Evolutionary conservation across 2,888 invertebrate genomes (phyloP).

Genomic region (Caenorhabditis sp.): DNA sequence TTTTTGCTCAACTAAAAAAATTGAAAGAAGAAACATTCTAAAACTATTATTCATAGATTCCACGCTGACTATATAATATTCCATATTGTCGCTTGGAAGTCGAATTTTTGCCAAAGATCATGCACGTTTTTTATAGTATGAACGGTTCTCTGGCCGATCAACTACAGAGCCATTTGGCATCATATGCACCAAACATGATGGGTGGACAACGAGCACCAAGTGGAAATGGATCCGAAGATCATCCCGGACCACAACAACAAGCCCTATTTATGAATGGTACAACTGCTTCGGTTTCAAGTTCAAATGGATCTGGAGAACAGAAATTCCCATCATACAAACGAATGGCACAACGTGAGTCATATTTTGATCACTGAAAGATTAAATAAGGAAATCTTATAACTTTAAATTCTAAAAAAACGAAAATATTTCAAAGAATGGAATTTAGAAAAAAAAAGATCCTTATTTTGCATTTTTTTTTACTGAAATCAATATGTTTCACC

Average conservation of each 20-base stretch:
- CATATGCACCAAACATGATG: constrained; percentile 25
- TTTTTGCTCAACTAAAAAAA: constrained; percentile 9
- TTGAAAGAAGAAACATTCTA: not conserved
- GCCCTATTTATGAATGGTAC: constrained; percentile 36
- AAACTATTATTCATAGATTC: no score
- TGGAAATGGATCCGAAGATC: not conserved
- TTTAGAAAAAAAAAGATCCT: no score
- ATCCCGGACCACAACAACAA: not conserved
- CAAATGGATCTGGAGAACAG: constrained; percentile 41
- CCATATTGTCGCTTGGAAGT: not conserved
- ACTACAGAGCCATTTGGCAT: constrained; percentile 33
- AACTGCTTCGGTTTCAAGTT: constrained; percentile 23
- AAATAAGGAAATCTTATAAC: no score
- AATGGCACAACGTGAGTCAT: constrained; percentile 58
- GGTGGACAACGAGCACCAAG: constrained; percentile 2
- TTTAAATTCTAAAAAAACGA: no score
- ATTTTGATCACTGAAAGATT: no score
- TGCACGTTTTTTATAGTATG: constrained; percentile 49
- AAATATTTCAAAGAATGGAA: no score
- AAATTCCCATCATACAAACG: constrained; percentile 56
- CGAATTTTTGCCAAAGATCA: not conserved
- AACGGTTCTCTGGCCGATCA: constrained; percentile 52
- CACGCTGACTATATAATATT: no score
- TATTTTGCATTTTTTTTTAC: no score
- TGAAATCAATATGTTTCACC: no score